Percentiles rank a stretch among this genome's conserved stretches.
These are phyloP conservation scores for Wasmannia auropunctata DNA, from an alignment of 1,140 invertebrate species.

Conservation along the genomic window DNA sequence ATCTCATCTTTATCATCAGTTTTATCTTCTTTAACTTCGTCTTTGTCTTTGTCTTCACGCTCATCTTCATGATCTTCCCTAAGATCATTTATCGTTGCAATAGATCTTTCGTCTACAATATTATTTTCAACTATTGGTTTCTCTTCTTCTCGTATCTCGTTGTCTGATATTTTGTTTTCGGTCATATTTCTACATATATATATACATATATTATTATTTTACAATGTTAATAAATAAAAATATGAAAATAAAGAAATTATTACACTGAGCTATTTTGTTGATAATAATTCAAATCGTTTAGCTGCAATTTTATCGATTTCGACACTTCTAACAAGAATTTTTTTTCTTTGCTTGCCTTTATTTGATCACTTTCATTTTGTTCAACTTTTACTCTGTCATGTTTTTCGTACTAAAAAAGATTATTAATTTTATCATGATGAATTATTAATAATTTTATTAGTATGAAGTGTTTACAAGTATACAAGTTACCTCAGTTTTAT, in stretches of 20 bases:
- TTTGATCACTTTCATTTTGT: background rate
- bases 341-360: background rate
- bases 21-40: background rate
- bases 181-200: conserved; percentile 58
- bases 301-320: background rate
- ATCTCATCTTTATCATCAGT: background rate
- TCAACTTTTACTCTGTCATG: background rate
- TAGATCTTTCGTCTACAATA: conserved; percentile 3
- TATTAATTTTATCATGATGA: background rate
- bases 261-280: conserved; percentile 15
- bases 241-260: background rate
- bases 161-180: background rate
- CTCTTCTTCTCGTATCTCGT: background rate
- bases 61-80: background rate
- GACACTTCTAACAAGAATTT: background rate
- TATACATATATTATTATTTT: background rate
- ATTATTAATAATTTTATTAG: too few species aligned
- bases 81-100: conserved; percentile 7
- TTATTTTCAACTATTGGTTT: background rate
- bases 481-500: background rate
- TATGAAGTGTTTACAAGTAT: background rate
- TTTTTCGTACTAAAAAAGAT: conserved; percentile 19
- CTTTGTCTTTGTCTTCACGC: background rate
- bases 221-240: background rate
- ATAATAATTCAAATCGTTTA: background rate